These are phyloP conservation scores for Lateolabrax maculatus DNA, from an alignment of 2,797 vertebrate genomes.

Conservation along the genomic window DNA sequence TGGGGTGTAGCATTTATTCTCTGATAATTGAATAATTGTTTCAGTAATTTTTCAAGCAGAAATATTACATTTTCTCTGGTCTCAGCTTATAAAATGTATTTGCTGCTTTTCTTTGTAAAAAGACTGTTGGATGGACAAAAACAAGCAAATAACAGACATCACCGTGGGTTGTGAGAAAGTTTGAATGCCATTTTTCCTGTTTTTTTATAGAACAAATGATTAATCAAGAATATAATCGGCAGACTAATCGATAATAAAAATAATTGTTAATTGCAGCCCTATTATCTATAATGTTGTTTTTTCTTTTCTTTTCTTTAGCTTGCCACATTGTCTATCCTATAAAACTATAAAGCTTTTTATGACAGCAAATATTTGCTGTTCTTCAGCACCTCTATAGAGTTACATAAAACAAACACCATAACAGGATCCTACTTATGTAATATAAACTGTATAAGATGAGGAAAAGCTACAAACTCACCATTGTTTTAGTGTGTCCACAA, in stretches of 20 bases:
- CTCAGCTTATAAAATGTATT: not conserved
- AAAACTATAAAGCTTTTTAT: constrained; percentile 36
- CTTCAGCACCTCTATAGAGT: constrained; percentile 23
- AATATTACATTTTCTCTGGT: not conserved
- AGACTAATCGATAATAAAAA: not conserved
- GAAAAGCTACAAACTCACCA: constrained; percentile 60
- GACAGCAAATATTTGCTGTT: constrained; percentile 65
- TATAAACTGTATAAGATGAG: constrained; percentile 28
- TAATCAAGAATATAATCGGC: not conserved
- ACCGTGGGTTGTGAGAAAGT: not conserved
- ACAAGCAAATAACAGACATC: not conserved
- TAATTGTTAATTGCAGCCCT: not conserved
- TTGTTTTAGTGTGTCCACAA: constrained; percentile 38
- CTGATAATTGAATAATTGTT: not conserved
- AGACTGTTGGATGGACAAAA: not conserved
- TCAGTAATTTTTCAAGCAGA: not conserved
- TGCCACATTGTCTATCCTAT: not conserved
- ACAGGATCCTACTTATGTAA: constrained; percentile 50
- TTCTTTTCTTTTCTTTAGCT: not conserved
- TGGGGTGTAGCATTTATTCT: not conserved
- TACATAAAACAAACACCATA: constrained; percentile 54
- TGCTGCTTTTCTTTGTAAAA: not conserved
- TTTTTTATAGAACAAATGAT: not conserved
- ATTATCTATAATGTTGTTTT: not conserved
- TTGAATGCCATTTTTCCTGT: not conserved